phyloP scores from a whole-genome alignment of 2,888 invertebrate species.

The Drosophila suboccidentalis region DNA sequence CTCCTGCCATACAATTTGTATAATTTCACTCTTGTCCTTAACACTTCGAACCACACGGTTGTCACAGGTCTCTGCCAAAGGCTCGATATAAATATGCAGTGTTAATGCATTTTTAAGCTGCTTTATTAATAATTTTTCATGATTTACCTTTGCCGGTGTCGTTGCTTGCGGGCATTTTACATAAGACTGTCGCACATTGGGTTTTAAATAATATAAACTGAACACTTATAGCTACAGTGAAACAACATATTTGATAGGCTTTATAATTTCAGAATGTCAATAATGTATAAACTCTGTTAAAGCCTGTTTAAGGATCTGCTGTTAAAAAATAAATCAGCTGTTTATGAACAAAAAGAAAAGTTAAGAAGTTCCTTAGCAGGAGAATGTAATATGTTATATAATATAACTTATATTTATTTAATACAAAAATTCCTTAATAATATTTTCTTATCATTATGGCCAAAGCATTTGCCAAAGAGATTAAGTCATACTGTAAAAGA shows the following conservation, averaged over 20 bases:
- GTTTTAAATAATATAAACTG: not conserved
- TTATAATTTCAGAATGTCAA: not conserved
- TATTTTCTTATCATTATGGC: too few relatives aligned
- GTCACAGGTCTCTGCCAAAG: conserved; percentile 6
- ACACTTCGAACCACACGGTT: conserved; percentile 23
- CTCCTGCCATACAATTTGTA: conserved; percentile 62
- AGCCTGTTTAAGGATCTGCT: too few relatives aligned
- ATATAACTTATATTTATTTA: too few relatives aligned
- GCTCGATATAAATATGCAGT: conserved; percentile 63
- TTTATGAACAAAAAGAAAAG: too few relatives aligned
- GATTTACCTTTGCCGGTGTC: conserved; percentile 52
- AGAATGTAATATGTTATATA: too few relatives aligned
- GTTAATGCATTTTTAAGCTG: conserved; percentile 78
- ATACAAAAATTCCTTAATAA: too few relatives aligned
- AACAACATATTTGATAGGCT: not conserved
- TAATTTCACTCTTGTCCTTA: conserved; percentile 49
- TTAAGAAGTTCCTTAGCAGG: too few relatives aligned
- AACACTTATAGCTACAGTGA: not conserved
- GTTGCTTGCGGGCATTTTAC: conserved; percentile 21
- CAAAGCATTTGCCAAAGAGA: too few relatives aligned
- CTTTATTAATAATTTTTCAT: conserved; percentile 76
- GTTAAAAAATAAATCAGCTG: too few relatives aligned
- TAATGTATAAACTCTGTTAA: too few relatives aligned
- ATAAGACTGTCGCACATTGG: conserved; percentile 16
- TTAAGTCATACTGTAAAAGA: too few relatives aligned